Conservation (phyloP, 2,888 invertebrate genomes). For the Anoncus sp. region DNA sequence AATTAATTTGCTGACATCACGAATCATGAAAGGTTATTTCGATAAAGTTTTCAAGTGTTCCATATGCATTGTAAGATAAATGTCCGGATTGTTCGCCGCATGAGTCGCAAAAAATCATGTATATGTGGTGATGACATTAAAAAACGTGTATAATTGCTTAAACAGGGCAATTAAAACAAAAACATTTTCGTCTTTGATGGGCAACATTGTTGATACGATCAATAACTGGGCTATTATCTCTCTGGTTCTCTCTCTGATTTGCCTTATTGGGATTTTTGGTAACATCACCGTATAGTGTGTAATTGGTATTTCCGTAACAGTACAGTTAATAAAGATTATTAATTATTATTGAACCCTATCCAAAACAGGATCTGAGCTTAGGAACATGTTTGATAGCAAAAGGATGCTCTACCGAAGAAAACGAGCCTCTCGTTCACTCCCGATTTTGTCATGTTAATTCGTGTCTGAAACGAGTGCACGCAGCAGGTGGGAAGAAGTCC, state of each 20-base stretch:
- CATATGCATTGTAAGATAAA: too few species aligned
- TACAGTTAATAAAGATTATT: background rate
- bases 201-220: background rate
- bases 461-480: constrained; percentile 16
- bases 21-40: background rate
- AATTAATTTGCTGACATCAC: background rate
- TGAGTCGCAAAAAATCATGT: too few species aligned
- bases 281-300: background rate
- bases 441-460: constrained; percentile 46
- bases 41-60: background rate
- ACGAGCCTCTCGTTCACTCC: background rate
- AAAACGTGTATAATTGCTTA: too few species aligned
- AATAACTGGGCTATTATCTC: background rate
- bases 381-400: background rate
- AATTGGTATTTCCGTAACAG: background rate
- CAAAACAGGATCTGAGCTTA: background rate
- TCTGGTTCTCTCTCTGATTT: background rate
- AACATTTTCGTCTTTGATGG: too few species aligned
- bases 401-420: background rate
- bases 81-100: too few species aligned
- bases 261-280: background rate
- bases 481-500: constrained; percentile 40
- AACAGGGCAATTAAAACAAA: too few species aligned
- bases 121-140: too few species aligned
- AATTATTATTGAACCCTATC: background rate